Base-by-base conservation (phyloP, 2,888 invertebrate genomes). In the Camptogramma bilineatum region DNA sequence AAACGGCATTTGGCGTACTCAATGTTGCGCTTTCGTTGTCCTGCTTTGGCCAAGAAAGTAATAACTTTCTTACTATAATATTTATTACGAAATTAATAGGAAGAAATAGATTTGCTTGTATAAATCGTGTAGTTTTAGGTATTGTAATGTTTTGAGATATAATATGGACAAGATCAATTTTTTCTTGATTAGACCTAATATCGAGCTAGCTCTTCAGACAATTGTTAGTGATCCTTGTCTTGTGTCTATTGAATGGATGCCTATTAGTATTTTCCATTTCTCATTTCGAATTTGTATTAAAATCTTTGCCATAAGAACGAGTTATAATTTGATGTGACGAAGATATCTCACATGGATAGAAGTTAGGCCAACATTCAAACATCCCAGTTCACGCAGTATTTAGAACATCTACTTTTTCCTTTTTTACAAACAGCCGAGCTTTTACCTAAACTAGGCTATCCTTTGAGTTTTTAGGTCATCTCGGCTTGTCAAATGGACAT, bases 381-480 rank as follows among this genome's bases (percentile, higher is more conserved):
- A 28, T n/a, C 16, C 0, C n/a, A 17, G 7, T 16, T 1, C 7
- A 16, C 4, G 17, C 0, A 44, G 16, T 44, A 16, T 18, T 18
- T 55, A 46, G 46, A 39, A 42, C 39, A 17, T 51, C 34, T 19
- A 50, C 50, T 60, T 59, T n/a, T 47, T 13, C 34, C 9, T 60
- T 53, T 53, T 60, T 60, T 60, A 42, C 4, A 47, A 60, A 47
- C 28, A 44, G 17, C 16, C 16, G 39, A 53, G 51, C 51, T 51
- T 58, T 58, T 34, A 24, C 19, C 19, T 2, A 56, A 17, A 44
- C 44, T 46, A 3, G 55, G 62, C 31, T 46, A 61, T 51, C 50
- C 57, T 65, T 56, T 50, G 16, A 61, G 17, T 34, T 44, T 64
- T 53, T 42, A 51, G 58, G 53, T 52, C 51, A 46, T 34, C 61